Evolutionary conservation across 1,140 invertebrate genomes (phyloP), one percentile per base, ranked within the genome.

Genomic region (Papilio glaucus): DNA sequence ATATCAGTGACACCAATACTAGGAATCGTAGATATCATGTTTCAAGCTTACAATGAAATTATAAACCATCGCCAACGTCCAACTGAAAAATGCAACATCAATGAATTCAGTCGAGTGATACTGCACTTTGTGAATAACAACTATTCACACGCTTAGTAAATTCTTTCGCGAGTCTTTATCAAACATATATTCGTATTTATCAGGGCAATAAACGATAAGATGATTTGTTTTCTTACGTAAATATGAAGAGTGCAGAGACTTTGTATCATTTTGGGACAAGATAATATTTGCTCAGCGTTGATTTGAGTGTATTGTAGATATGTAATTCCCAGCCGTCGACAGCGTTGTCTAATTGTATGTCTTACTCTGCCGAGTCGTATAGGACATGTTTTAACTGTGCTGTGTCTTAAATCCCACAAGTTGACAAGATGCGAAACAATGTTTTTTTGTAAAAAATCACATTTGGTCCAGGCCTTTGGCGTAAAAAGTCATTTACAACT

Each of bases 131-230:
- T 57, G 49, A 24, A 12, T 12, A 57, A 12, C 21, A 57, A 26
- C 21, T 57, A 24, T 57, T 57, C 49, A 57, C 49, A 57, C 49
- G 49, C 10, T 57, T 24, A 57, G 10, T 18, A 45, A 18, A 26
- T 12, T 29, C 1, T 60, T 9, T 60, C 53, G 18, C 18, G 10
- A 26, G 12, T 61, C n/a, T 61, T 26, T 10, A 61, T 61, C 41
- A 37, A 7, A 26, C 15, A 33, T 4, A 62, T 62, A 37, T 62
- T 62, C 29, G 29, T 62, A 61, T 29, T 61, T 63, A 65, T 65
- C 62, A 39, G 62, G 37, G 62, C 62, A 65, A 38, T 65, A 37
- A n/a, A 15, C 62, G 62, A 65, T 65, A 65, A 65, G 37, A 37
- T 18, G 60, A 33, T 29, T 8, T 33, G 29, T 61, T 13, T 57